Conservation (phyloP, 2,797 vertebrate genomes). For the Hippocampus kuda region DNA sequence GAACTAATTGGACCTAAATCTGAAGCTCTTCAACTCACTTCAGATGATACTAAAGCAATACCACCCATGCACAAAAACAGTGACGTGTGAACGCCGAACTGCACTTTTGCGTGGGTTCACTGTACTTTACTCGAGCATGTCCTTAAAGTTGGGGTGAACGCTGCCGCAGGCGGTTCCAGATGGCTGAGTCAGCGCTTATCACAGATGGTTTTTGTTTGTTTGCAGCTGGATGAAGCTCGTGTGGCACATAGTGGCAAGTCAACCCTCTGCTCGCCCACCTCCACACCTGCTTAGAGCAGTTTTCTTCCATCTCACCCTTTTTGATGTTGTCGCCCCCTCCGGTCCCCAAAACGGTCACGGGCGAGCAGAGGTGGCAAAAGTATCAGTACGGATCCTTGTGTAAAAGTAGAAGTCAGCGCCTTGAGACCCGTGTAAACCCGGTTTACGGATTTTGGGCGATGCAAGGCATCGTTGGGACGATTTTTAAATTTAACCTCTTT, state of each 20-base stretch:
- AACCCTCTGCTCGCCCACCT: conserved; percentile 27
- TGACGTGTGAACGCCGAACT: not conserved
- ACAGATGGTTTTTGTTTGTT: conserved; percentile 29
- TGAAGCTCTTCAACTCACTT: too few species aligned
- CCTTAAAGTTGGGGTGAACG: conserved; percentile 4
- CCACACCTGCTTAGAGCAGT: conserved; percentile 27
- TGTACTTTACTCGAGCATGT: not conserved
- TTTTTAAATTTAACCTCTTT: too few species aligned
- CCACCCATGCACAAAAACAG: not conserved
- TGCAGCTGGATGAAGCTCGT: conserved; percentile 29
- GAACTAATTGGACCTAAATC: too few species aligned
- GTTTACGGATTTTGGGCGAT: too few species aligned
- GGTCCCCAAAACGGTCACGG: not conserved
- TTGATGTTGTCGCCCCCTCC: not conserved
- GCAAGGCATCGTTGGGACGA: too few species aligned
- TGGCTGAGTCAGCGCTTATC: conserved; percentile 12
- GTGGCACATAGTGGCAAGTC: conserved; percentile 19
- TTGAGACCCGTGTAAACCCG: too few species aligned
- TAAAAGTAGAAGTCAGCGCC: too few species aligned
- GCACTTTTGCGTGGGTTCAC: not conserved
- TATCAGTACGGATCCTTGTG: too few species aligned
- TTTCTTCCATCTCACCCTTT: conserved; percentile 17
- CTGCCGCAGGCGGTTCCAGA: not conserved
- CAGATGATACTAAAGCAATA: too few species aligned
- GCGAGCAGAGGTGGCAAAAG: not conserved